Evolutionary conservation across 64 coral and sea anemone species (phyloP), one percentile per base, ranked within the genome.

Genomic region (Porites lutea): DNA sequence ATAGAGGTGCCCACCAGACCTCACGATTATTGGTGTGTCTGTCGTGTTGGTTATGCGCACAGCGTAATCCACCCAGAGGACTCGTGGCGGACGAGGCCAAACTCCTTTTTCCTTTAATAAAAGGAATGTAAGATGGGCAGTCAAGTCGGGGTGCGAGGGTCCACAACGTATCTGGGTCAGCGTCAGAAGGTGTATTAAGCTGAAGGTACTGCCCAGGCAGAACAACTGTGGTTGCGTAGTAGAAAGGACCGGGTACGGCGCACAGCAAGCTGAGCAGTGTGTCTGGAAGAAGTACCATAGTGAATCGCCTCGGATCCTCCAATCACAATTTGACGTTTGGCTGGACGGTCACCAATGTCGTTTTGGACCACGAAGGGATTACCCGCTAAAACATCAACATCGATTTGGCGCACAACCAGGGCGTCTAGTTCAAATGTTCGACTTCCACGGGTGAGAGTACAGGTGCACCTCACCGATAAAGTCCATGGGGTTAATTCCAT

Each of bases 361-460:
- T 90, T 90, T 21, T 50, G n/a, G 23, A 16, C 64, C 65, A 81
- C 45, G 48, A 82, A 89, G 8, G 14, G 87, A 3, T 63, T 93
- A 43, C 91, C 91, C 12, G 91, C 43, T 16, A 93, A 58, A 53
- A 93, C 71, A 43, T 82, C 86, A 14, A 88, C 22, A 23, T 88
- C 52, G 0, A 77, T 50, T 15, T 88, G 71, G 16, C 71, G 71
- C 20, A 88, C 77, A 19, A 82, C 89, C 57, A 90, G 37, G n/a
- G 88, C 88, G 21, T 68, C 88, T 10, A 90, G 16, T 8, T 90
- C 76, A 55, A 90, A 90, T 13, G 60, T 78, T 20, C 16, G 14
- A 13, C 49, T 12, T 12, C 77, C 76, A 19, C 89, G 46, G 48
- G 77, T 71, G 22, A 90, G 77, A 43, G 77, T 82, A 45, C 77